These are phyloP conservation scores for Pocota personata DNA, from an alignment of 2,888 invertebrate species.

Conservation along the genomic window DNA sequence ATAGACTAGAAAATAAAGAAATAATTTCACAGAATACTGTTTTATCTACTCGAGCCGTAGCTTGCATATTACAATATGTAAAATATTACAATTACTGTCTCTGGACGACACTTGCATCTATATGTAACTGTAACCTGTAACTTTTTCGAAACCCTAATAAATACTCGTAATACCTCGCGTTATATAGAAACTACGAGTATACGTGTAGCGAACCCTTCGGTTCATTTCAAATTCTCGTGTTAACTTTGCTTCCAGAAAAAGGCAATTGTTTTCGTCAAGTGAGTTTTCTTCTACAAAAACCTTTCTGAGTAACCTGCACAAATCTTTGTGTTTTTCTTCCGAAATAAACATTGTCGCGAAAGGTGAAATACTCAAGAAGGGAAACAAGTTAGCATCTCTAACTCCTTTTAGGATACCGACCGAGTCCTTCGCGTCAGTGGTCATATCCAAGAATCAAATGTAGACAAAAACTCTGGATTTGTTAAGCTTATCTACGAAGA, in stretches of 20 bases:
- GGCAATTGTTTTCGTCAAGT: background rate
- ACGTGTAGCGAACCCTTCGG: background rate
- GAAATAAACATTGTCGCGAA: background rate
- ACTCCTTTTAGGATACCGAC: background rate
- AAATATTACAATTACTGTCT: too few species aligned
- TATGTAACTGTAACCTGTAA: too few species aligned
- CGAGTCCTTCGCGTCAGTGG: background rate
- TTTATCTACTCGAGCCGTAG: too few species aligned
- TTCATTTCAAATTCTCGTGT: background rate
- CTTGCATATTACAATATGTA: too few species aligned
- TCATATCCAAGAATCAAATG: background rate
- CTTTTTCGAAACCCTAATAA: background rate
- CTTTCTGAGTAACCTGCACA: background rate
- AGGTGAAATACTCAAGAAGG: background rate
- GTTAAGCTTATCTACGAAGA: background rate
- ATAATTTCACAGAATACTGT: too few species aligned
- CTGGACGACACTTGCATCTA: too few species aligned
- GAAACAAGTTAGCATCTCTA: background rate
- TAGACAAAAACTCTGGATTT: background rate
- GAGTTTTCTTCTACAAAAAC: background rate
- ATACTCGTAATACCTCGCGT: background rate
- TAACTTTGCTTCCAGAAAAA: background rate
- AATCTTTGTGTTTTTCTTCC: background rate
- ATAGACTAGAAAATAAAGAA: too few species aligned
- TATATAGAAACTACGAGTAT: background rate